phyloP scores from a whole-genome alignment of 1,140 invertebrate genomes.

The Papilio machaon region DNA sequence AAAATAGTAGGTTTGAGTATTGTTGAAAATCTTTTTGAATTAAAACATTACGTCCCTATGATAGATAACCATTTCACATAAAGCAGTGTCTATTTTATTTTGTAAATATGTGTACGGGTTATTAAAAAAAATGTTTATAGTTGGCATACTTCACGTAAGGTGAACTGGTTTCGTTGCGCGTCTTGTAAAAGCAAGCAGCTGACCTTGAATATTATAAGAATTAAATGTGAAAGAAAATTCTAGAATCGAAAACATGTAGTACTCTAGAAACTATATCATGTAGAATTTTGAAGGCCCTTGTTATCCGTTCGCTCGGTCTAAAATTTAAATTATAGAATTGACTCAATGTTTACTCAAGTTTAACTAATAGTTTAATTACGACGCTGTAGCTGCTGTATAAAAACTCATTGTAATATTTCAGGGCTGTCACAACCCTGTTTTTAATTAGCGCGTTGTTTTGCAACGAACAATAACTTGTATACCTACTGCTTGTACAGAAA shows the following conservation, averaged over 20 bases:
- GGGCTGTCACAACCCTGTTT: slow-evolving; percentile 2
- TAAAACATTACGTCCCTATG: too few species aligned
- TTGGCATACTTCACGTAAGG: neutral
- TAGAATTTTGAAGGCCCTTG: too few species aligned
- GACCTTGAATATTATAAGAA: neutral
- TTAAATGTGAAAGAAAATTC: neutral
- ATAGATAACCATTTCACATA: neutral
- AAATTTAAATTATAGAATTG: neutral
- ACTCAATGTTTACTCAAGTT: neutral
- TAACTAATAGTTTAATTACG: neutral
- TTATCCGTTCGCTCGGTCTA: too few species aligned
- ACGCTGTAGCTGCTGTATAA: neutral
- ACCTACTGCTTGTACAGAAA: neutral
- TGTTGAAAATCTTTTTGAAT: too few species aligned
- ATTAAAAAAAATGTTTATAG: neutral
- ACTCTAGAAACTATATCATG: too few species aligned
- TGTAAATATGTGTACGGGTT: neutral
- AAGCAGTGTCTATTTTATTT: neutral
- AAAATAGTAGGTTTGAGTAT: too few species aligned
- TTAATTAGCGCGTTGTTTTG: slow-evolving; percentile 18
- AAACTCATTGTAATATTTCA: slow-evolving; percentile 6
- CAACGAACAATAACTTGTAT: slow-evolving; percentile 8
- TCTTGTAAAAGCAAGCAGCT: neutral
- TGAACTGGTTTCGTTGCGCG: slow-evolving; percentile 13
- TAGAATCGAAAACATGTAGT: neutral